Conservation (phyloP, 2,113 vertebrate species). For the Tachycineta bicolor region DNA sequence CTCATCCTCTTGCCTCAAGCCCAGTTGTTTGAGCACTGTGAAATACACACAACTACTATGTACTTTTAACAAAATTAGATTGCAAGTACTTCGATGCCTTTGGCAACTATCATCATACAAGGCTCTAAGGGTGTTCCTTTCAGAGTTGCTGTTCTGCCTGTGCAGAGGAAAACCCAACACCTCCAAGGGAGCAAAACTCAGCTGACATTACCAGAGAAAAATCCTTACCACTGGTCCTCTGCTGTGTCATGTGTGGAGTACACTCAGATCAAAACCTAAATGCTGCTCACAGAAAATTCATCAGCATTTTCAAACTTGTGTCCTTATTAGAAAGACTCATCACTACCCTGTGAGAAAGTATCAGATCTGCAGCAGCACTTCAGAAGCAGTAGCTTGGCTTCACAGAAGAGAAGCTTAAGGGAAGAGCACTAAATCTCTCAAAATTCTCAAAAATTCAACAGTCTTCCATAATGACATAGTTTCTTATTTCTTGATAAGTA, state of each 20-base stretch:
- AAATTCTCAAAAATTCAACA: neutral
- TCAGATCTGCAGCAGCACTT: neutral
- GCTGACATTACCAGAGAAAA: neutral
- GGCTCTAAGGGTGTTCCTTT: neutral
- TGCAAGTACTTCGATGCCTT: neutral
- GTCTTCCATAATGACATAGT: neutral
- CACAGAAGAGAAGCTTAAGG: neutral
- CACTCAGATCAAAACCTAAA: neutral
- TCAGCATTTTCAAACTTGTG: neutral
- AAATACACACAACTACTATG: neutral
- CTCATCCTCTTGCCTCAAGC: neutral
- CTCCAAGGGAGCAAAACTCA: neutral
- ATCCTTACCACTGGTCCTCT: neutral
- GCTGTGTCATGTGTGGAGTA: neutral
- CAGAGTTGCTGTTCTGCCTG: neutral
- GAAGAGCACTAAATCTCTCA: neutral
- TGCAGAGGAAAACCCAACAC: neutral
- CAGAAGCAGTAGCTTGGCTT: neutral
- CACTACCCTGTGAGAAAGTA: neutral
- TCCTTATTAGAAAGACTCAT: neutral
- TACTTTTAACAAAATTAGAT: neutral
- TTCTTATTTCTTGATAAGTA: neutral
- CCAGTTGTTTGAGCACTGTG: neutral
- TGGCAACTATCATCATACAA: neutral
- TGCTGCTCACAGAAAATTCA: neutral